Evolutionary conservation across 2,113 vertebrate species (phyloP).

Genomic region (Ammodytes marinus): DNA sequence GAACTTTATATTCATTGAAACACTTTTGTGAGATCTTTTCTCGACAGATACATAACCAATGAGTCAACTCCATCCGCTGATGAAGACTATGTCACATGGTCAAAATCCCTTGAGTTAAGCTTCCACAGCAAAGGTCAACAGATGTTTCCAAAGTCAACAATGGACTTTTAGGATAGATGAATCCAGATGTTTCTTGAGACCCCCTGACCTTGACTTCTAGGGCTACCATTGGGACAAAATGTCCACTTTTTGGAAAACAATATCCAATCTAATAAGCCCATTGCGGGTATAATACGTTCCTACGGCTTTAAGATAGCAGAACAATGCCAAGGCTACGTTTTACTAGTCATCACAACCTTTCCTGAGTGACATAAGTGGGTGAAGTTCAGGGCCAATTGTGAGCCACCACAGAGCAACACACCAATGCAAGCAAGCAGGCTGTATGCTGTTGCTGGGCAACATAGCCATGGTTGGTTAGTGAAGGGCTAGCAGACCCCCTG

Average conservation of each 20-base stretch:
- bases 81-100: no score
- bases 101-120: no score
- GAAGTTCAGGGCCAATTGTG: slow-evolving; percentile 53
- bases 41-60: not conserved
- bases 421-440: slow-evolving; percentile 39
- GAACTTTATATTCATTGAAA: not conserved
- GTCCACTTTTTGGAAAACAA: no score
- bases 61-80: no score
- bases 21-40: not conserved
- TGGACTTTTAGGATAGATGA: no score
- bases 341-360: slow-evolving; percentile 56
- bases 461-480: slow-evolving; percentile 55
- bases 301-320: slow-evolving; percentile 37
- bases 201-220: no score
- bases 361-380: slow-evolving; percentile 43
- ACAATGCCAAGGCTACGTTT: slow-evolving; percentile 63
- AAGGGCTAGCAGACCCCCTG: slow-evolving; percentile 35
- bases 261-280: no score
- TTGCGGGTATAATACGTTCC: no score
- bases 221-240: no score
- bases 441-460: slow-evolving; percentile 58
- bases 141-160: no score
- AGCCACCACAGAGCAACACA: slow-evolving; percentile 50
- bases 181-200: no score
- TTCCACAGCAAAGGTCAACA: no score